A percentile compares a stretch with the other conserved stretches of the same genome.
phyloP scores from a whole-genome alignment of 2,888 invertebrate species.

The Psococerastis gibbosa region DNA sequence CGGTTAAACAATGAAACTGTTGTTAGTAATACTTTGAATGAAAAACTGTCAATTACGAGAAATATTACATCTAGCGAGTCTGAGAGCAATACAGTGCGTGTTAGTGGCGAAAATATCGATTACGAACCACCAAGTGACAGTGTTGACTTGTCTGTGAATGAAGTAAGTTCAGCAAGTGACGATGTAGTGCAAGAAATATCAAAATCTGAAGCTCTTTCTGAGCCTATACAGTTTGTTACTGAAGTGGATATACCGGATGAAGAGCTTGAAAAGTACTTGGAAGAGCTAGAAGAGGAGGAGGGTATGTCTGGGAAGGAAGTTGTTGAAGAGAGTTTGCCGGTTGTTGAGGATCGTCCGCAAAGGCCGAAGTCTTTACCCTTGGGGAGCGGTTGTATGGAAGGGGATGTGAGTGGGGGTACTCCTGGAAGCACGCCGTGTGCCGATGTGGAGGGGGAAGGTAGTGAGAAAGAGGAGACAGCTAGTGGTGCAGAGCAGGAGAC shows the following conservation, averaged over 20 bases:
- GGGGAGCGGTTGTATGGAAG: too few relatives aligned
- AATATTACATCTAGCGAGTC: too few relatives aligned
- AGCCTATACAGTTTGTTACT: conserved; percentile 13
- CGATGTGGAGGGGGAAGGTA: not conserved
- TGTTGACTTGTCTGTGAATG: too few relatives aligned
- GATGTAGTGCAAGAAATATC: conserved; percentile 14
- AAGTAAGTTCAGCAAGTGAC: conserved; percentile 13
- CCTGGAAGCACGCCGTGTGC: conserved; percentile 16
- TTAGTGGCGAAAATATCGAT: too few relatives aligned
- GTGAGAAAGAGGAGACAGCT: not conserved
- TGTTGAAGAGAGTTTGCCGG: conserved; percentile 1
- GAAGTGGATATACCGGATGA: conserved; percentile 24
- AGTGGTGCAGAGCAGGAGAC: not conserved
- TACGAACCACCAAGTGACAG: too few relatives aligned
- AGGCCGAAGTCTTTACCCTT: conserved; percentile 24
- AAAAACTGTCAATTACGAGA: too few relatives aligned
- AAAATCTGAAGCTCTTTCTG: conserved; percentile 13
- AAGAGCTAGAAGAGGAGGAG: conserved; percentile 26
- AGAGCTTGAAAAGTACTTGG: conserved; percentile 26
- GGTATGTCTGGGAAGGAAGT: conserved; percentile 15
- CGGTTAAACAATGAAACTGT: too few relatives aligned
- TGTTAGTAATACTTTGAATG: too few relatives aligned
- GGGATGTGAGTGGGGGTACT: too few relatives aligned
- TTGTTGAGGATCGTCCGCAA: conserved; percentile 10
- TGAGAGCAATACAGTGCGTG: too few relatives aligned